Base-by-base conservation (phyloP, 2,888 invertebrate species). In the Hecatera dysodea region DNA sequence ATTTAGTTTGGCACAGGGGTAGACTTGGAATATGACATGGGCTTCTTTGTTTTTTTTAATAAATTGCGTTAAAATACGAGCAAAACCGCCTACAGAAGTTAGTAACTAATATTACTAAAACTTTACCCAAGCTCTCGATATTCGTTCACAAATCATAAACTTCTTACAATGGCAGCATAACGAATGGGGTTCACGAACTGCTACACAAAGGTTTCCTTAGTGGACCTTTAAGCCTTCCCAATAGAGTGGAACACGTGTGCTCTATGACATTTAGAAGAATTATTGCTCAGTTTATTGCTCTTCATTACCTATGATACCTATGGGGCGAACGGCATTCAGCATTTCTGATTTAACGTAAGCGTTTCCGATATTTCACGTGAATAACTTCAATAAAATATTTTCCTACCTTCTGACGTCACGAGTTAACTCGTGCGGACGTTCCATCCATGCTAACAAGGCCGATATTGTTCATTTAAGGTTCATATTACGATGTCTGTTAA, bases 191-290 rank as follows among this genome's bases (percentile, higher is more conserved):
- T 88, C 84, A 85, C 88, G 84, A 83, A 87, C 79, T 81, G 78
- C 67, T 77, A 78, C 84, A 84, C 75, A 87, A 87, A 86, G 78
- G 83, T 81, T 84, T 83, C 78, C 86, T 87, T 83, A 83, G 84
- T 84, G 81, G 87, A 90, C 89, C 90, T 90, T 88, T 84, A 89
- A 86, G 86, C 87, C 87, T 86, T 87, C 85, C 81, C 82, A 85
- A 87, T 84, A 81, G 80, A 76, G 73, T 81, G 85, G 83, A 86
- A 87, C 90, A 90, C 89, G 91, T 90, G 92, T 90, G 90, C 77
- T 87, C 88, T 90, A 88, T 90, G 90, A 91, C 90, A 88, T 90
- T 90, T 86, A 83, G 83, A 84, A 89, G 90, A 89, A 84, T 90
- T 91, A 93, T 91, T 87, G 82, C 87, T 79, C 46, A 77, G 77